Base-by-base conservation (phyloP, 2,888 invertebrate genomes). In the Germaria angustata region DNA sequence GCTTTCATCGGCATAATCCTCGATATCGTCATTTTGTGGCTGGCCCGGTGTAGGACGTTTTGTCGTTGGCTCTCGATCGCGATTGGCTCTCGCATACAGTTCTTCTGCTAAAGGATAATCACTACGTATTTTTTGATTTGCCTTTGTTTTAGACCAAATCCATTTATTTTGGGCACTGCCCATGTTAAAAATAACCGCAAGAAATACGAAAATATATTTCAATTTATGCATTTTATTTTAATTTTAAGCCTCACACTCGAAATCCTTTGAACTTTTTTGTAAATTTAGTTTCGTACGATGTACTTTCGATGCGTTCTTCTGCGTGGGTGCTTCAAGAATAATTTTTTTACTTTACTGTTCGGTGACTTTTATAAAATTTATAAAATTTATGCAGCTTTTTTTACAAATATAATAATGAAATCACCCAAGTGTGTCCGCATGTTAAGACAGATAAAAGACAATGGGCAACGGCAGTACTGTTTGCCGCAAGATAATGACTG, bases 21-120 rank as follows among this genome's bases (percentile, higher is more conserved):
- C 90, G 17, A 90, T 90, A 66, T 90, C 90, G 57, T 90, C 90
- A 76, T 87, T 89, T 72, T 88, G 88, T 1, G 87, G 85, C 39
- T 87, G 85, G 0, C 90, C 89, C 0, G 87, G 87, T 24, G 87
- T 32, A 8, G 91, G 90, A 11, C 88, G 82, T 24, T 86, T 86
- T 2, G 90, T 90, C 0, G 90, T 90, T 13, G 90, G 90, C 59
- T 91, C 91, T 1, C 90, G 87, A 49, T 85, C 82, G 13, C 84
- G 84, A 46, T 73, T 61, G 3, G 59, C 69, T 20, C 86, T 73
- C 32, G 84, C 85, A 53, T 87, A 85, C 9, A 75, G 71, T 78
- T 85, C 72, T 49, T 65, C 82, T 20, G 24, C 79, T 80, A 15
- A 13, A 9, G 83, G 57, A 76, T 83, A 63, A 63, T 65, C 80